Conservation (phyloP, 1,140 invertebrate species). For the Zelostemma sp. region DNA sequence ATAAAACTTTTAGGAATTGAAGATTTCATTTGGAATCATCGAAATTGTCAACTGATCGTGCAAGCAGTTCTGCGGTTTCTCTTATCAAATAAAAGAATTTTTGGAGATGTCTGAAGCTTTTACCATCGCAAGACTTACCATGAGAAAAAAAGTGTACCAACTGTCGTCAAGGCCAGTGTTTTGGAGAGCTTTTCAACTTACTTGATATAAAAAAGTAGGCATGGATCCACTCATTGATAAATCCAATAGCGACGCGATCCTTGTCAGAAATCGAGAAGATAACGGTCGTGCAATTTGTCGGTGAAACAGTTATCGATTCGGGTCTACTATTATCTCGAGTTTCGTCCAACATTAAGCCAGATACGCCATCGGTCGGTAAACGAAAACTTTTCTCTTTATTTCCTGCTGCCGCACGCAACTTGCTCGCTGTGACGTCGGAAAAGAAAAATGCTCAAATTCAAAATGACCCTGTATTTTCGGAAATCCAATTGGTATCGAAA, state of each 20-base stretch:
- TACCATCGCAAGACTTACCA: constrained; percentile 9
- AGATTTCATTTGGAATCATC: no score
- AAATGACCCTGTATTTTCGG: no score
- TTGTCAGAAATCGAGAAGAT: constrained; percentile 65
- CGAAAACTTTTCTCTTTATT: constrained; percentile 55
- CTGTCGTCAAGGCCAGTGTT: constrained; percentile 29
- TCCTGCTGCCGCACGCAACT: constrained; percentile 54
- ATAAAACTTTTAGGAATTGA: no score
- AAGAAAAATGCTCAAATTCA: constrained; percentile 39
- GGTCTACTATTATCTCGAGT: constrained; percentile 42
- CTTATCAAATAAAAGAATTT: no score
- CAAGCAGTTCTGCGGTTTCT: no score
- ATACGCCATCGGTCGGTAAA: constrained; percentile 55
- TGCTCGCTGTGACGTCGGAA: constrained; percentile 59
- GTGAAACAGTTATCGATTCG: constrained; percentile 42
- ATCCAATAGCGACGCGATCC: constrained; percentile 71
- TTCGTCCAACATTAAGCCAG: constrained; percentile 55
- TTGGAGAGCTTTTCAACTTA: constrained; percentile 61
- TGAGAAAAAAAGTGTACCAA: constrained; percentile 22
- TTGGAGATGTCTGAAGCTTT: constrained; percentile 3
- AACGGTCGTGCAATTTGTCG: constrained; percentile 68
- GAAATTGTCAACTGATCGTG: no score
- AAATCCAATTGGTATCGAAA: no score
- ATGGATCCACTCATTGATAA: constrained; percentile 77
- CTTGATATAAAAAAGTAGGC: constrained; percentile 74